Base-by-base conservation (phyloP, 2,797 vertebrate genomes). In the Helostoma temminkii region DNA sequence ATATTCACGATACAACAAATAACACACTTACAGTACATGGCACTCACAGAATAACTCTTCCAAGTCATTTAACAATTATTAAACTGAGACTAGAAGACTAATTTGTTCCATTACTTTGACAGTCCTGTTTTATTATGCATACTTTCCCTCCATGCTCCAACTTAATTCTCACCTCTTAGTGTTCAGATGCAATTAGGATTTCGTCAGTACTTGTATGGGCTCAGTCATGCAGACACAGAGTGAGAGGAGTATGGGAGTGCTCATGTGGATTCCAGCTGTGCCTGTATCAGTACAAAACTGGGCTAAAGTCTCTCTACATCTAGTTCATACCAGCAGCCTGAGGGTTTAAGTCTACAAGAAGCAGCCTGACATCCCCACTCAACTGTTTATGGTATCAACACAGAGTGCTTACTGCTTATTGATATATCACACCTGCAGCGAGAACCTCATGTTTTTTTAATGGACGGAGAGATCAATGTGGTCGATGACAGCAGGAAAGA, bases 381-480 rank as follows among this genome's bases (percentile, higher is more conserved):
- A 70, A 58, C 39, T 46, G 41, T 76, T 76, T 71, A 78, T 46
- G 45, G 54, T 62, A 71, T 61, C 39, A 54, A 76, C 24, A 54
- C 54, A 34, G 48, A 67, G 41, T n/a, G 4, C 58, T 76, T 82
- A 88, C 80, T 71, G 66, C 57, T 43, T 71, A 88, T 80, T 85
- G 82, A 87, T 80, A 65, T 47, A 81, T 80, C 69, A 76, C 69
- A 81, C 53, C 65, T 80, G 58, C 76, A 75, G 70, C 37, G 69
- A 74, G 52, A 60, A 49, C n/a, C 73, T 80, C 53, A 72, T 86
- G 64, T 83, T 81, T n/a, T 85, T 85, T 87, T 74, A 78, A 84
- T 69, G 67, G 46, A 48, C 66, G 43, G 16, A 72, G 28, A 71
- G 45, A 70, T 85, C 66, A 87, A 77, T 82, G 32, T 66, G 60